A percentile compares a stretch with the other conserved stretches of the same genome.
phyloP scores from a whole-genome alignment of 2,797 vertebrate species.

The Phyllotis vaccarum region DNA sequence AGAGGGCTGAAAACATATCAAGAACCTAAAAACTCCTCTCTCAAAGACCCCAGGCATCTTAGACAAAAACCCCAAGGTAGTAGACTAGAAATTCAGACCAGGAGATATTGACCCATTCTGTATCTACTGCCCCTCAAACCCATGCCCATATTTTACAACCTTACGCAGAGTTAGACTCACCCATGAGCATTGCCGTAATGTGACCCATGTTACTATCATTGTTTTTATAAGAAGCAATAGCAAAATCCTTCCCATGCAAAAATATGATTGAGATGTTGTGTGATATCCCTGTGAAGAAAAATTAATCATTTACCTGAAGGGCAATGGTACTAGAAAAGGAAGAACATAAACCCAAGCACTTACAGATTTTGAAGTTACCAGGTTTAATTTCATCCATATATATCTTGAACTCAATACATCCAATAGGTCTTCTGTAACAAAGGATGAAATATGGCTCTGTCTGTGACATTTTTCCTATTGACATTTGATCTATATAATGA shows the following conservation, averaged over 20 bases:
- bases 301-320: background rate
- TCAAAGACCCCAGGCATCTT: no score
- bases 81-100: no score
- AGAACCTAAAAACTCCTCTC: background rate
- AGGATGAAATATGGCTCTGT: background rate
- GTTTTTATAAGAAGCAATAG: background rate
- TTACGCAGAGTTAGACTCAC: background rate
- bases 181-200: background rate
- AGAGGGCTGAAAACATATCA: background rate
- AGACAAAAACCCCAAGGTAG: background rate
- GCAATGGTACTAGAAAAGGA: background rate
- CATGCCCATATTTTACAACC: background rate
- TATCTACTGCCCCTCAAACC: background rate
- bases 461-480: background rate
- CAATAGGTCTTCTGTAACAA: background rate
- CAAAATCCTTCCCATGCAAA: background rate
- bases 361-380: background rate
- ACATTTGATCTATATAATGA: background rate
- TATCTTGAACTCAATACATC: background rate
- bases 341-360: background rate
- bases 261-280: rapidly evolving
- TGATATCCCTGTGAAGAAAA: background rate
- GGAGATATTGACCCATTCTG: background rate
- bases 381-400: background rate
- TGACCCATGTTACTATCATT: rapidly evolving